These are phyloP conservation scores for Pasiphila rectangulata DNA, from an alignment of 2,888 invertebrate species.

Conservation along the genomic window DNA sequence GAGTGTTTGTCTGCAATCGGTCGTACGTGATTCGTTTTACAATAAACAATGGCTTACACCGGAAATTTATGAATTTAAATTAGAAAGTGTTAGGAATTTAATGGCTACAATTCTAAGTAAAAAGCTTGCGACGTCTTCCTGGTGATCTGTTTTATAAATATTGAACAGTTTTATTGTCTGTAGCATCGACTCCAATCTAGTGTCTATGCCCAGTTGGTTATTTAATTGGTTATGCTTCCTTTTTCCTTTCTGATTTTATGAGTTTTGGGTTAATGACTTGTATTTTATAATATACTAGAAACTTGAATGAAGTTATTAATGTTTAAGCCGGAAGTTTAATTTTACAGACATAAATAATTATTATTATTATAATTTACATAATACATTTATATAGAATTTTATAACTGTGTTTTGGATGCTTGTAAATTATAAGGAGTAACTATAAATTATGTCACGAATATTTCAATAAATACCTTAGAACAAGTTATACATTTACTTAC, in stretches of 20 bases:
- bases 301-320: background rate
- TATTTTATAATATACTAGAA: background rate
- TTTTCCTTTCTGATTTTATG: constrained; percentile 35
- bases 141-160: constrained; percentile 62
- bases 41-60: constrained; percentile 66
- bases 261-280: constrained; percentile 13
- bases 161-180: constrained; percentile 60
- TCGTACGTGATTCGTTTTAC: constrained; percentile 66
- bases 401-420: background rate
- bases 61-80: constrained; percentile 81
- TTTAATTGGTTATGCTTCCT: constrained; percentile 44
- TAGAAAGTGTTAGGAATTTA: constrained; percentile 80
- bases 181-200: constrained; percentile 38
- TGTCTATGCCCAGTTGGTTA: constrained; percentile 19
- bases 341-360: too few relatives aligned
- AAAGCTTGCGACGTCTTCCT: constrained; percentile 44
- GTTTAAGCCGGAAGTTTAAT: constrained; percentile 5
- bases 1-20: constrained; percentile 66
- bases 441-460: background rate
- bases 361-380: too few relatives aligned
- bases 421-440: too few relatives aligned
- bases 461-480: too few relatives aligned
- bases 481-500: too few relatives aligned
- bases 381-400: too few relatives aligned
- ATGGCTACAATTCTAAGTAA: constrained; percentile 44